Evolutionary conservation across 2,888 invertebrate species (phyloP).

Genomic region (Dryomyza anilis): DNA sequence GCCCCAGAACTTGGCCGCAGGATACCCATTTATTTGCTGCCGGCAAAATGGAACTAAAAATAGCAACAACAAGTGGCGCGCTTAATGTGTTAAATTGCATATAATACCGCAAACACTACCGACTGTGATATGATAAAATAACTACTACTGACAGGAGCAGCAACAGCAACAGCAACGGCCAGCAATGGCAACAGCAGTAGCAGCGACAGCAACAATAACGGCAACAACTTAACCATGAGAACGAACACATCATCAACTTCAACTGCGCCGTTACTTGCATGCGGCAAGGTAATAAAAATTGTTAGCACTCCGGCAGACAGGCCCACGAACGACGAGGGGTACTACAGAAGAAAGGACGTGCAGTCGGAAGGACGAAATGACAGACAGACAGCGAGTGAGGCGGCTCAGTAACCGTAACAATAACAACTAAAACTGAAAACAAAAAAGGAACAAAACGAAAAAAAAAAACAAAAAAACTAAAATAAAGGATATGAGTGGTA

Average conservation of each 20-base stretch:
- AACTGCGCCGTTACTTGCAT: slow-evolving; percentile 3
- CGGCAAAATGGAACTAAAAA: too few relatives aligned
- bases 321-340: background rate
- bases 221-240: background rate
- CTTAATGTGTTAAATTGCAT: too few relatives aligned
- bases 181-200: background rate
- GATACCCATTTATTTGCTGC: too few relatives aligned
- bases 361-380: too few relatives aligned
- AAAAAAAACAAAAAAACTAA: background rate
- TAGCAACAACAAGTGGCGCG: background rate
- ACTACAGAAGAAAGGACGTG: background rate
- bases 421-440: background rate
- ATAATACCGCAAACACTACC: background rate
- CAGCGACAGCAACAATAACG: background rate
- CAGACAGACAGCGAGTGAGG: background rate
- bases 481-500: slow-evolving; percentile 8
- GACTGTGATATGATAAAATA: background rate
- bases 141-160: background rate
- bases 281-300: slow-evolving; percentile 20
- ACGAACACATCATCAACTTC: slow-evolving; percentile 7
- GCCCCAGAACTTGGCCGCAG: too few relatives aligned
- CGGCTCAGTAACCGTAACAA: background rate
- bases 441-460: background rate
- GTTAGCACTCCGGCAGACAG: slow-evolving; percentile 1
- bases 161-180: background rate